These are phyloP conservation scores for Apomyelois bistriatella DNA, from an alignment of 2,888 invertebrate species.

Conservation along the genomic window DNA sequence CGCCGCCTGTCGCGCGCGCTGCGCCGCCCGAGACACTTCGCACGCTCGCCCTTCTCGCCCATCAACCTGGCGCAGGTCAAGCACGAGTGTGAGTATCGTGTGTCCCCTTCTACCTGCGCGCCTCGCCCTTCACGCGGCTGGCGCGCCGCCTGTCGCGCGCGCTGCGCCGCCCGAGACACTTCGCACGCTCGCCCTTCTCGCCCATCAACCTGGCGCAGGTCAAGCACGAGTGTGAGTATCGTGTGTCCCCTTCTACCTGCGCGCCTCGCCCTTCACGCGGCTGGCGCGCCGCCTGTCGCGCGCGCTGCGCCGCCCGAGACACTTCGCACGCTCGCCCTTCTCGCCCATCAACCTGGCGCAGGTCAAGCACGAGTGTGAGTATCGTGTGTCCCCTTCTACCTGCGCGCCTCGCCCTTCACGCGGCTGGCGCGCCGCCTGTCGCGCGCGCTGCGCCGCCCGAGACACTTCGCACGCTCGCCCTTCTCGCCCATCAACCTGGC, in stretches of 20 bases:
- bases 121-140: slow-evolving; percentile 87
- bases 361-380: slow-evolving; percentile 93
- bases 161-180: slow-evolving; percentile 89
- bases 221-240: slow-evolving; percentile 90
- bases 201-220: slow-evolving; percentile 88
- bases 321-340: slow-evolving; percentile 93
- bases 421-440: slow-evolving; percentile 93
- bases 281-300: slow-evolving; percentile 93
- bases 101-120: too few species aligned
- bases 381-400: too few species aligned
- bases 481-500: slow-evolving; percentile 87
- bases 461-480: slow-evolving; percentile 94
- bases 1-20: slow-evolving; percentile 91
- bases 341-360: slow-evolving; percentile 87
- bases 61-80: slow-evolving; percentile 90
- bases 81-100: slow-evolving; percentile 89
- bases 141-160: slow-evolving; percentile 92
- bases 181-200: slow-evolving; percentile 92
- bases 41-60: slow-evolving; percentile 91
- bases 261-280: slow-evolving; percentile 84
- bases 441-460: slow-evolving; percentile 87
- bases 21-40: slow-evolving; percentile 90
- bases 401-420: slow-evolving; percentile 82
- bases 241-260: too few species aligned
- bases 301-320: slow-evolving; percentile 88